Base-by-base conservation (phyloP, 2,888 invertebrate species). In the Synergus umbraculus region DNA sequence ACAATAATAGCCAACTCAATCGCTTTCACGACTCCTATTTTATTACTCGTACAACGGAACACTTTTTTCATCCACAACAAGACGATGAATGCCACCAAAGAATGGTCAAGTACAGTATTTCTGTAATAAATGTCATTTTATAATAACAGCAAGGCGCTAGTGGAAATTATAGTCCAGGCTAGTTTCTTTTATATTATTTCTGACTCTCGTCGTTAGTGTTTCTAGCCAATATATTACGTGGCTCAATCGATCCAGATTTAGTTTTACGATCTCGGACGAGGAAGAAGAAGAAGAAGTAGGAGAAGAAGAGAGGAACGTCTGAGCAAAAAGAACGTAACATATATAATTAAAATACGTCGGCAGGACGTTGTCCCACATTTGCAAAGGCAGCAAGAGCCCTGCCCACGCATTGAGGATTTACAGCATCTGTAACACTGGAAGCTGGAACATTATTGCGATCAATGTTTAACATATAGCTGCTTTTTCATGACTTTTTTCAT, bases 301-400 rank as follows among this genome's bases (percentile, higher is more conserved):
- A 15, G 54, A 37, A 37, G 37, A 22, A 73, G 15, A 69, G 9
- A 3, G 46, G 13, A 73, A 54, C 29, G 43, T 15, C 0, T n/a
- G 10, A n/a, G n/a, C n/a, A 69, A 54, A 73, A 73, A 73, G 54
- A 37, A 73, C 73, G 37, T n/a, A 54, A 37, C 15, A 73, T n/a
- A 54, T 73, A 73, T 73, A 73, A 73, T 73, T 73, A 73, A 73
- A 73, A 49, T 73, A 54, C 54, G 22, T 37, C 37, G 37, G 37
- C 54, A 81, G 81, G 81, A 82, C 81, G 80, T 82, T 84, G 84
- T 82, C 78, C 84, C 60, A 83, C 81, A 84, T 84, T 80, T 41
- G 76, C 73, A 81, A 81, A 81, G 82, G 81, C 83, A 83, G 81
- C 79, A 54, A 43, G 78, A 83, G 79, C 83, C 82, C 76, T 84